Conservation (phyloP, 2,113 vertebrate genomes). For the Microcebus ravelobensis region DNA sequence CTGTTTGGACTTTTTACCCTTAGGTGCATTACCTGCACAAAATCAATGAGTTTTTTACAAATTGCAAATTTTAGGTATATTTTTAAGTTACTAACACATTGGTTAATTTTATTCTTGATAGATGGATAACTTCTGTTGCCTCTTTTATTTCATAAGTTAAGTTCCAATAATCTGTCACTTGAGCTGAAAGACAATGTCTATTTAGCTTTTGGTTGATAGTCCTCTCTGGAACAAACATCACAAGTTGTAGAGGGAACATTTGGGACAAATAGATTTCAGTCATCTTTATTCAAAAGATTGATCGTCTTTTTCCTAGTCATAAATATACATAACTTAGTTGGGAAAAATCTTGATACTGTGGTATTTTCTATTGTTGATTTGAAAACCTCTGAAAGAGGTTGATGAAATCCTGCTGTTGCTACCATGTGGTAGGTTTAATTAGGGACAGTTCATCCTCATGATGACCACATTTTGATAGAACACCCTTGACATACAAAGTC, state of each 20-base stretch:
- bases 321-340: neutral
- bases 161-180: neutral
- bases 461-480: fast-evolving
- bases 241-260: neutral
- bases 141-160: neutral
- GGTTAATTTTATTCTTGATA: neutral
- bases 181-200: neutral
- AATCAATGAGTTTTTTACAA: neutral
- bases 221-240: neutral
- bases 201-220: neutral
- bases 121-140: neutral
- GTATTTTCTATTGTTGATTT: neutral
- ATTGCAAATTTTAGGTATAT: neutral
- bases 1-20: neutral
- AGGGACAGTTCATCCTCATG: neutral
- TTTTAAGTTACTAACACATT: neutral
- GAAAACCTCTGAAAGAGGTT: neutral
- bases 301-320: neutral
- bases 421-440: neutral
- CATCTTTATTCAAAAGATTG: neutral
- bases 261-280: neutral
- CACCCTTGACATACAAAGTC: neutral
- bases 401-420: neutral
- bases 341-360: neutral
- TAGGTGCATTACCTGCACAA: neutral